Conservation (phyloP, 2,888 invertebrate genomes). For the Formica aserva region DNA sequence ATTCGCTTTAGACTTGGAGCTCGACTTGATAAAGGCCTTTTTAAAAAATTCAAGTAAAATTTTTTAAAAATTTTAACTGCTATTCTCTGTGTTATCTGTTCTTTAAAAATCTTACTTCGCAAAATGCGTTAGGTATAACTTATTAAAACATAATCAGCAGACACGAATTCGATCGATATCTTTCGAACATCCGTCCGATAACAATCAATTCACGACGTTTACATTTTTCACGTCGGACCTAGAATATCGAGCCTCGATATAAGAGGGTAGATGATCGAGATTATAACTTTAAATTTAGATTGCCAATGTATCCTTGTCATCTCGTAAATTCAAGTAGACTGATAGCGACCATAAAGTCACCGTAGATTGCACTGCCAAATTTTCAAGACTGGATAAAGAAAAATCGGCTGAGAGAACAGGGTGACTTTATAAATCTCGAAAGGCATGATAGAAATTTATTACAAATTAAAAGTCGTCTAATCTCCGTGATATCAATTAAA, state of each 20-base stretch:
- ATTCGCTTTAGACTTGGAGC: neutral
- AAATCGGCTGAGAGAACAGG: constrained; percentile 41
- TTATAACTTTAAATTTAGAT: constrained; percentile 67
- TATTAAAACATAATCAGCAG: constrained; percentile 31
- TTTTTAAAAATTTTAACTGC: too few species aligned
- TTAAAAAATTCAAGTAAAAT: too few species aligned
- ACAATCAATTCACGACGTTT: constrained; percentile 52
- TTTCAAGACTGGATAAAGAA: constrained; percentile 64
- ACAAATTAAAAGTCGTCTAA: constrained; percentile 79
- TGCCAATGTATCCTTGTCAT: constrained; percentile 45
- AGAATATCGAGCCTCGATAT: neutral
- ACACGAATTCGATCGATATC: constrained; percentile 34
- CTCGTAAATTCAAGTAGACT: constrained; percentile 67
- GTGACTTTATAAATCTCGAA: constrained; percentile 81
- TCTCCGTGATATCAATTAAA: constrained; percentile 82
- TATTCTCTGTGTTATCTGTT: neutral
- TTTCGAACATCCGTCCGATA: constrained; percentile 40
- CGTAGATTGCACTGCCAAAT: constrained; percentile 54
- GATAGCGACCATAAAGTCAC: constrained; percentile 68
- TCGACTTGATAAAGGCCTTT: neutral
- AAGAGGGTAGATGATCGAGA: constrained; percentile 41
- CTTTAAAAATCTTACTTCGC: constrained; percentile 18
- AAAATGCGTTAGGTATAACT: constrained; percentile 20
- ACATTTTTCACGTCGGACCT: constrained; percentile 10
- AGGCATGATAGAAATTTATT: constrained; percentile 82